Base-by-base conservation (phyloP, 2,797 vertebrate species). In the Manis pentadactyla region DNA sequence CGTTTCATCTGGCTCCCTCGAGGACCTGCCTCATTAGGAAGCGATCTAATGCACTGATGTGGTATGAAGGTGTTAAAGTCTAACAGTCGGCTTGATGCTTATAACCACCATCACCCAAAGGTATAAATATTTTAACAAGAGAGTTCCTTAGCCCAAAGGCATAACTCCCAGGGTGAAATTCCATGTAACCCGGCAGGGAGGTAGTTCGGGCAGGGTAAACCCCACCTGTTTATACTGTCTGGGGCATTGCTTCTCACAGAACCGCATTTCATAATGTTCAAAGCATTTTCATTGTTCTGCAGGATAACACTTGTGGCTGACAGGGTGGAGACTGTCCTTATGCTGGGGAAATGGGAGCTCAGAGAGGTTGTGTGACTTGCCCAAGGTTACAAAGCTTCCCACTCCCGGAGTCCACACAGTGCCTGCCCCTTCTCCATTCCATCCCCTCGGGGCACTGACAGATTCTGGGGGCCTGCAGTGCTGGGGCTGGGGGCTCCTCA, bases 1-100 rank as follows among this genome's bases (percentile, higher is more conserved):
- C 69, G 34, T 68, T 82, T 82, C 31, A 77, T 14, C 79, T 59
- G 3, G 6, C 21, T 74, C 61, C 74, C 81, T 55, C 3, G 90
- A 90, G 96, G 42, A 29, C 84, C 77, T 91, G 92, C 79, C 92
- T 95, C 87, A 78, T 90, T 93, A 93, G 84, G 34, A 59, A 84
- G 79, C 87, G 88, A 96, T 87, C 89, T 81, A 49, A 77, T 4
- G 19, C 23, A 46, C 53, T 61, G 59, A 96, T 23, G 71, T 3
- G 46, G 27, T 49, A 79, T 61, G 77, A 73, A 87, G 51, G 59
- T n/a, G 66, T 87, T 64, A 25, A 64, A n/a, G 34, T 81, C 81
- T 66, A 77, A 69, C 42, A 27, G 13, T 1, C 59, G 79, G 75
- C 42, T 75, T 21, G 42, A 90, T 12, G 84, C 59, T 78, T 37